phyloP scores from a whole-genome alignment of 2,888 invertebrate species.

The Aleiodes alternator region DNA sequence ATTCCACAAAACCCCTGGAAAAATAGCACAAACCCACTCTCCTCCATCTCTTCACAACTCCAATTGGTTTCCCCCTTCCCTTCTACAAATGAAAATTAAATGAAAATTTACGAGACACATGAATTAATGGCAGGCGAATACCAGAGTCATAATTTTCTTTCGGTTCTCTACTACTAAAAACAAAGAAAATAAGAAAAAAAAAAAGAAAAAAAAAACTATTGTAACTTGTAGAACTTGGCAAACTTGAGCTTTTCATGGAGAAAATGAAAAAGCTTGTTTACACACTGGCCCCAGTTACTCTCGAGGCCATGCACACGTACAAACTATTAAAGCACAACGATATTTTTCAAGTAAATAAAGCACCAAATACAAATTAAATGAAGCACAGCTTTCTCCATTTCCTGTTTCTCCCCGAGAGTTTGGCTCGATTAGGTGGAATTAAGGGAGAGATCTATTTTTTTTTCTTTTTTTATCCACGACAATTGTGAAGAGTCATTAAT shows the following conservation, averaged over 20 bases:
- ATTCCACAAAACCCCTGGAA: too few species aligned
- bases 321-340: not conserved
- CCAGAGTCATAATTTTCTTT: conserved; percentile 14
- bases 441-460: too few species aligned
- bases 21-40: too few species aligned
- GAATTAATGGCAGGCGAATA: conserved; percentile 16
- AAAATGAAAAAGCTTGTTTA: conserved; percentile 37
- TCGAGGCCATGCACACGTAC: conserved; percentile 7
- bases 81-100: not conserved
- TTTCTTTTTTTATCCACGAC: too few species aligned
- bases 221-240: conserved; percentile 32
- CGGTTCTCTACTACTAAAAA: not conserved
- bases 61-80: not conserved
- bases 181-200: not conserved
- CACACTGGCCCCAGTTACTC: conserved; percentile 16
- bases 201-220: conserved; percentile 5
- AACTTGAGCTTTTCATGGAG: not conserved
- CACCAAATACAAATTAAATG: not conserved
- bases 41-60: not conserved
- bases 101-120: not conserved
- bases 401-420: not conserved
- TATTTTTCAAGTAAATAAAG: conserved; percentile 8
- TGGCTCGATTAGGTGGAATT: too few species aligned
- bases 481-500: too few species aligned
- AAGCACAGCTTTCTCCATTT: not conserved